phyloP scores from a whole-genome alignment of 2,888 invertebrate species.

The Acleris holmiana region DNA sequence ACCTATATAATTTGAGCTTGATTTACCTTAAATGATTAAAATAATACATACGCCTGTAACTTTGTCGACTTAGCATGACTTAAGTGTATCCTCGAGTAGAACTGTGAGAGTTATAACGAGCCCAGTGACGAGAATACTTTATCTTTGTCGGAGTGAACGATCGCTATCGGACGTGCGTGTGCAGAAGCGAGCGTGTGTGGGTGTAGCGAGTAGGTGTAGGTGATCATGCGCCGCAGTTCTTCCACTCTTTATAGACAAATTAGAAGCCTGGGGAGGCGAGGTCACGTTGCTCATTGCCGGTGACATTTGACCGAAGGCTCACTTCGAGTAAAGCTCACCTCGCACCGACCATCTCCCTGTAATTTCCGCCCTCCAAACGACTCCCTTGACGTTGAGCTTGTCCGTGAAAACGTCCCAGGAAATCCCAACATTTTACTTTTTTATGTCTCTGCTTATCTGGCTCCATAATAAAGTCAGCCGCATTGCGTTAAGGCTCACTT shows the following conservation, averaged over 20 bases:
- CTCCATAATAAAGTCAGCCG: conserved; percentile 54
- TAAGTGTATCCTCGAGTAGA: conserved; percentile 27
- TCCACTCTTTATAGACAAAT: conserved; percentile 54
- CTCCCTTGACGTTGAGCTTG: conserved; percentile 59
- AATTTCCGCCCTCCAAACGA: conserved; percentile 69
- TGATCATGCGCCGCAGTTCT: conserved; percentile 37
- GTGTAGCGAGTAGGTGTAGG: conserved; percentile 16
- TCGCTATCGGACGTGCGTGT: conserved; percentile 49
- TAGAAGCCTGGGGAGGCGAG: conserved; percentile 51
- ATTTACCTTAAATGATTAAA: conserved; percentile 22
- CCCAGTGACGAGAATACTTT: conserved; percentile 46
- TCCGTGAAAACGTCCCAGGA: conserved; percentile 57
- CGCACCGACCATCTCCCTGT: conserved; percentile 56
- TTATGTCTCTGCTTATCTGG: conserved; percentile 62
- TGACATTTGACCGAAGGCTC: conserved; percentile 67
- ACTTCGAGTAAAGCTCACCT: conserved; percentile 61
- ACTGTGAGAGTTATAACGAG: conserved; percentile 33
- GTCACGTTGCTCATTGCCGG: conserved; percentile 63
- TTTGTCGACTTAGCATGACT: conserved; percentile 17
- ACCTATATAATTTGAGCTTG: conserved; percentile 7
- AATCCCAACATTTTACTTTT: conserved; percentile 66
- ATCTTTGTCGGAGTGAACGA: conserved; percentile 51
- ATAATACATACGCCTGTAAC: conserved; percentile 29
- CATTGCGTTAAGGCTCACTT: conserved; percentile 47
- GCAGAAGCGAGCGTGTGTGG: conserved; percentile 33